These are phyloP conservation scores for Zoanthus gigantus DNA, from an alignment of 92 coral and sea anemone species.

Conservation along the genomic window DNA sequence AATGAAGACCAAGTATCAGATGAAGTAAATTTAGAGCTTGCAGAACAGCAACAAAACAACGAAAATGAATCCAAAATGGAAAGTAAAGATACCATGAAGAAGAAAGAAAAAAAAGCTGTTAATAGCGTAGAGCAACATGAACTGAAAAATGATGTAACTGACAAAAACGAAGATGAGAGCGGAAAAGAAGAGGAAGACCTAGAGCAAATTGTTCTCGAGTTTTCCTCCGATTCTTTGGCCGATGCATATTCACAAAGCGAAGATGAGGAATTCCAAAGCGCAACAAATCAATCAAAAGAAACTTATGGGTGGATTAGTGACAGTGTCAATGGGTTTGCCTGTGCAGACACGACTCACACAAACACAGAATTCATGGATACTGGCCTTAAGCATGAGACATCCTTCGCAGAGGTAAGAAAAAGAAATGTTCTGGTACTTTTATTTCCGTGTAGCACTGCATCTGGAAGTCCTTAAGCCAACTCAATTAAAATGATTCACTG, in stretches of 20 bases:
- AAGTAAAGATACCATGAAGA: not conserved
- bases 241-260: not conserved
- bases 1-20: not conserved
- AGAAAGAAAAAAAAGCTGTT: not conserved
- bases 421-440: not conserved
- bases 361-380: not conserved
- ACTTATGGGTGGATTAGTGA: not conserved
- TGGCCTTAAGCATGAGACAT: not conserved
- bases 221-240: not conserved
- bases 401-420: slow-evolving; percentile 32
- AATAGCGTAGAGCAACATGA: not conserved
- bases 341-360: too few species aligned
- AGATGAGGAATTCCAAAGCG: not conserved
- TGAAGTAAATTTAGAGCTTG: not conserved
- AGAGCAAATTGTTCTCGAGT: slow-evolving; percentile 40
- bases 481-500: too few species aligned
- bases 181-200: slow-evolving; percentile 4
- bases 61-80: slow-evolving; percentile 6
- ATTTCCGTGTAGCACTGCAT: not conserved
- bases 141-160: not conserved
- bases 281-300: not conserved
- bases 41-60: not conserved
- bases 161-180: not conserved
- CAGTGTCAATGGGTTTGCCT: not conserved
- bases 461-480: too few species aligned